These are phyloP conservation scores for Lasioglossum oenotherae DNA, from an alignment of 2,888 invertebrate genomes.

Conservation along the genomic window DNA sequence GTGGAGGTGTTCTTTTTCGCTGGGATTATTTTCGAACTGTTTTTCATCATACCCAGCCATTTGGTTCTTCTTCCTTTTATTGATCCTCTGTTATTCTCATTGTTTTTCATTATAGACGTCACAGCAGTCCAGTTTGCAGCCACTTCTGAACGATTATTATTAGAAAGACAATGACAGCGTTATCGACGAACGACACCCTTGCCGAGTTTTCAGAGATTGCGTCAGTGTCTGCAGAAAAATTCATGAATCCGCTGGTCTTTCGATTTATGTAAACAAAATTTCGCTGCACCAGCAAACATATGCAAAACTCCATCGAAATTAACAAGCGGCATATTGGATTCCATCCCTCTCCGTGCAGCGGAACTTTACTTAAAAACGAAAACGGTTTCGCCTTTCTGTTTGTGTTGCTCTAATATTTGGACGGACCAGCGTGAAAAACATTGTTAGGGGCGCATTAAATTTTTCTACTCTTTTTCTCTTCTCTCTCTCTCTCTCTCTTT, in stretches of 20 bases:
- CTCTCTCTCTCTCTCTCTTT: too few species aligned
- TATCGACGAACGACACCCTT: constrained; percentile 20
- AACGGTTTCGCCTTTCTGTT: background rate
- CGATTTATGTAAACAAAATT: background rate
- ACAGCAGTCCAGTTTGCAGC: background rate
- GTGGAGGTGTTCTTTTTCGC: background rate
- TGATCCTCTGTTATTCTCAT: background rate
- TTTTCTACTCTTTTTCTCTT: background rate
- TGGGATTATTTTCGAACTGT: background rate
- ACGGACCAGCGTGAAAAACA: background rate
- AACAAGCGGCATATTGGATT: constrained; percentile 2
- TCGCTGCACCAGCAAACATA: background rate
- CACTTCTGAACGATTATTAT: constrained; percentile 27
- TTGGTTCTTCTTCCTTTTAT: background rate
- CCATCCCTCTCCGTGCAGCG: background rate
- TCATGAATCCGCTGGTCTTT: background rate
- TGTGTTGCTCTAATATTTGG: background rate
- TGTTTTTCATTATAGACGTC: constrained; percentile 9
- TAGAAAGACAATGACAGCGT: constrained; percentile 12
- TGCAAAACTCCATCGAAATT: background rate
- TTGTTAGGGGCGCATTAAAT: background rate
- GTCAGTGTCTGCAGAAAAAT: background rate
- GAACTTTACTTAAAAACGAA: background rate
- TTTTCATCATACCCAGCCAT: background rate
- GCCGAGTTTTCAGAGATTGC: background rate